Evolutionary conservation across 2,797 vertebrate genomes (phyloP), one percentile per base, ranked within the genome.

Genomic region (Thalassophryne amazonica): DNA sequence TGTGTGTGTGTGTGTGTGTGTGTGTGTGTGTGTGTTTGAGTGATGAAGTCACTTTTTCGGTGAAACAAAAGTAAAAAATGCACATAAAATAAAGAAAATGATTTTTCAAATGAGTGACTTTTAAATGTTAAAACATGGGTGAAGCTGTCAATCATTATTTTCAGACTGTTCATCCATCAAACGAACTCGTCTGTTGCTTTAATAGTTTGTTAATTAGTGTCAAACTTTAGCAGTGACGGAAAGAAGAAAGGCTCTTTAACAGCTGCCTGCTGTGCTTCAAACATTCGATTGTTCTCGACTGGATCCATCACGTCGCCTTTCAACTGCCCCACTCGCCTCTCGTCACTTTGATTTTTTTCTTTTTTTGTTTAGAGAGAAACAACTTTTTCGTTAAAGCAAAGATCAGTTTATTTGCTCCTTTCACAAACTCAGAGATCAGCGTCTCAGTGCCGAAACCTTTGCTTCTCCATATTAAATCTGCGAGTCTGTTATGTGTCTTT

Each of bases 191-290:
- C 49, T 46, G 47, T 57, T 27, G 7, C 40, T 20, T 1, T 49
- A 39, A 43, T 12, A 29, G 40, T 57, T 57, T 36, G 32, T 59
- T 65, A 56, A 81, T 77, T 62, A 58, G 42, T 2, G 38, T 22
- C 17, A 0, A 3, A 33, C 54, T 48, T 29, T 20, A 29, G 25
- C 18, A 0, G 6, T 67, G 38, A 49, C 31, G 1, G 15, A 9
- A 15, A 57, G 45, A 59, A 62, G 38, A 67, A 53, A 58, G 49
- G 3, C 14, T 68, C 18, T 46, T 45, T 30, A 4, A 19, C 8
- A 7, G 25, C 41, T 12, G 37, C 66, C 66, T 39, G 66, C 60
- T 57, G 69, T 5, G 62, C 51, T 33, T 47, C 22, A 21, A 36
- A 45, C 31, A 46, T 48, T 38, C 42, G 43, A 61, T 61, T 4